Conservation (phyloP, 2,888 invertebrate genomes). For the Lottia gigantea region DNA sequence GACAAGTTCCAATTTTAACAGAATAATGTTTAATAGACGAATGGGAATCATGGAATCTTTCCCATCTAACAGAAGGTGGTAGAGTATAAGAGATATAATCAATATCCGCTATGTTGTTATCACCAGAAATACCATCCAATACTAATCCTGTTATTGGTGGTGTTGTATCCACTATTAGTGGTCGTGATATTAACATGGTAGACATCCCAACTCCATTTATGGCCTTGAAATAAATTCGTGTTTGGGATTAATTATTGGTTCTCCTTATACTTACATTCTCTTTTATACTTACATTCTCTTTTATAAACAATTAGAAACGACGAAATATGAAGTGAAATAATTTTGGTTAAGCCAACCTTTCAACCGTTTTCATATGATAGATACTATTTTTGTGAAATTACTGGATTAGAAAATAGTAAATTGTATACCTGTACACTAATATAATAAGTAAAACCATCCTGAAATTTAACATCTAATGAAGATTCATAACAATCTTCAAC, state of each 20-base stretch:
- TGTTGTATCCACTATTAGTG: slow-evolving; percentile 35
- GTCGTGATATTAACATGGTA: slow-evolving; percentile 14
- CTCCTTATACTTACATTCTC: too few species aligned
- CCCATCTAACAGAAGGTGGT: slow-evolving; percentile 31
- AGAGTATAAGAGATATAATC: slow-evolving; percentile 31
- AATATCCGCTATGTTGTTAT: slow-evolving; percentile 19
- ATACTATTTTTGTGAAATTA: too few species aligned
- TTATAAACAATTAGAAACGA: too few species aligned
- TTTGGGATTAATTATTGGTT: too few species aligned
- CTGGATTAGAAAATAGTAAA: too few species aligned
- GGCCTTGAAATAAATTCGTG: neutral
- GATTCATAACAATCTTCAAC: slow-evolving; percentile 13
- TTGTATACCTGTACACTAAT: slow-evolving; percentile 27
- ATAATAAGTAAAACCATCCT: slow-evolving; percentile 30
- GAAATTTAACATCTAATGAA: slow-evolving; percentile 12
- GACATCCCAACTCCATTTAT: slow-evolving; percentile 18
- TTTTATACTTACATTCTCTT: too few species aligned
- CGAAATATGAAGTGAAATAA: too few species aligned
- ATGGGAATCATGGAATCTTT: slow-evolving; percentile 36
- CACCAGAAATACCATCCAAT: slow-evolving; percentile 26
- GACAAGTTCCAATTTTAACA: slow-evolving; percentile 36
- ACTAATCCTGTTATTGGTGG: slow-evolving; percentile 41
- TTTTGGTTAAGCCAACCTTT: too few species aligned
- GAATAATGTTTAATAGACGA: slow-evolving; percentile 33
- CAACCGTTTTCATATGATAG: too few species aligned